Base-by-base conservation (phyloP, 2,888 invertebrate genomes). In the Hoplodrina ambigua region DNA sequence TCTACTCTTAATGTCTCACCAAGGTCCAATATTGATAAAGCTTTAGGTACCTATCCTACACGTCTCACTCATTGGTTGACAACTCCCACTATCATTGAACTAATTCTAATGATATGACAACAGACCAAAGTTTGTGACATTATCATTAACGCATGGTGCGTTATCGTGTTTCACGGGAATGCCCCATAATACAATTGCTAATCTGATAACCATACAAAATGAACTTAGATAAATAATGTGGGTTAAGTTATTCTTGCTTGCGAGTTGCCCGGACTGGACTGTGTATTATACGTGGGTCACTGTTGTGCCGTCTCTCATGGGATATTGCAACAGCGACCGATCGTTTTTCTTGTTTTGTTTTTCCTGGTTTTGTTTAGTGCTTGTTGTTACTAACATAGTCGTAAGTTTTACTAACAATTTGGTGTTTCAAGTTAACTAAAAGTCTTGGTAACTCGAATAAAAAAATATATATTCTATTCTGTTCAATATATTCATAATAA, bases 161-260 rank as follows among this genome's bases (percentile, higher is more conserved):
- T 41, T 73, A 61, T 73, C 78, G 20, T 41, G 56, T 53, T 71
- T 25, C 11, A 30, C 49, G 52, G 61, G 73, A 74, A 78, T 74
- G 41, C 56, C 72, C 52, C 3, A 17, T 52, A 46, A 15, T 19
- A 19, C 46, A 52, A 17, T 33, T 71, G 0, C 20, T 15, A 52
- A 49, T 25, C n/a, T 25, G 10, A 8, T 6, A 30, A 56, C 19
- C 1, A 17, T 20, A 11, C 7, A 20, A n/a, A 1, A 30, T 19
- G 15, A 30, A 6, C 13, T 57, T 19, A 30, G 13, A 44, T 17
- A 46, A 57, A 19, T 53, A 33, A 19, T 41, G 2, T 8, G 6
- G 13, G 54, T 61, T 61, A 54, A 44, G 10, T 37, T 37, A 8
- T 25, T 25, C 25, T 25, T 25, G 25, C 2, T 25, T 25, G 25